Evolutionary conservation across 2,797 vertebrate species (phyloP), one percentile per base, ranked within the genome.

Genomic region (Crenuchus spilurus): DNA sequence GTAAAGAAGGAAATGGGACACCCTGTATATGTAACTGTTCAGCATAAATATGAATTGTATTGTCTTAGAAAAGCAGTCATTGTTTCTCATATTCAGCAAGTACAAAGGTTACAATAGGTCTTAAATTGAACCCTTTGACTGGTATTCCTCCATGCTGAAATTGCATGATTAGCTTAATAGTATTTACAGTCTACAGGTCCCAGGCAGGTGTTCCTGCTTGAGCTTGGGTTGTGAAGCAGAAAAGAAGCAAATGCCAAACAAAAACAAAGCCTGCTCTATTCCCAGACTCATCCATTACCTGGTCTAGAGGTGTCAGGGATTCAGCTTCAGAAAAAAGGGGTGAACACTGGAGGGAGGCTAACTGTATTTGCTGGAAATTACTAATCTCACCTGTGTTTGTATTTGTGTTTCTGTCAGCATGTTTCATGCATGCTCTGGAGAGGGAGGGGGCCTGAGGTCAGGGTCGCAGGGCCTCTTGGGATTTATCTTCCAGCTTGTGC

Each of bases 401-500:
- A 18, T 14, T 54, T 64, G 48, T 52, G 72, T 49, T 30, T 41
- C 30, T 28, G 35, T 77, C 64, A 72, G 67, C 67, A 51, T 49
- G 52, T 64, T 68, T 37, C 33, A 61, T 65, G 33, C 46, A 35
- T 66, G 65, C 63, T 60, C 46, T 46, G 31, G 63, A 62, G 58
- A 69, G 55, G 33, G 18, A 44, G 24, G 20, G 13, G 22, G 31
- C 1, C 16, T 5, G 33, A 58, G 74, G 62, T 66, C 39, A 55
- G 54, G 70, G 69, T 73, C 31, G 39, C 13, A 60, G 54, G 46
- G 54, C 16, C 72, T 65, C 42, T 13, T 75, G 79, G 68, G 76
- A 75, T 75, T 73, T 55, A 61, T 6, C 18, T n/a, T 39, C 42
- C 62, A 48, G 69, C 73, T 75, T 78, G 80, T 22, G 6, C 58